These are phyloP conservation scores for Perizoma flavofasciatum DNA, from an alignment of 2,888 invertebrate genomes.

Conservation along the genomic window DNA sequence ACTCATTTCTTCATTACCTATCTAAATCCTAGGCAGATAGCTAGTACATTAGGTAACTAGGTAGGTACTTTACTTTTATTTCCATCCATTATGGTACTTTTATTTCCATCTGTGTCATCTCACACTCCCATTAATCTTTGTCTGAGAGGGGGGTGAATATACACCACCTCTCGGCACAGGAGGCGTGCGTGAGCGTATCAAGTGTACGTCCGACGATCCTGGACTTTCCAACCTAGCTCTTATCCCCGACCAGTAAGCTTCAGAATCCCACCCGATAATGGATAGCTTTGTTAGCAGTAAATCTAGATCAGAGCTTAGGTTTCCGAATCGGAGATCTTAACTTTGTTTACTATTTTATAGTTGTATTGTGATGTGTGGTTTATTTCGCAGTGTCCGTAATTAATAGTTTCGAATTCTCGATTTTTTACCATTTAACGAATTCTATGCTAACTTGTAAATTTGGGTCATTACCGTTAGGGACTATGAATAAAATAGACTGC, in stretches of 20 bases:
- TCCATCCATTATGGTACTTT: not conserved
- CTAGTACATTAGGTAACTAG: not conserved
- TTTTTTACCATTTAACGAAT: no score
- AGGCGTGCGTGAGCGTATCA: slow-evolving; percentile 70
- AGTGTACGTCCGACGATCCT: slow-evolving; percentile 50
- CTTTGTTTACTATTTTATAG: slow-evolving; percentile 46
- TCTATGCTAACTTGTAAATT: no score
- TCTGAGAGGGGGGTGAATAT: slow-evolving; percentile 61
- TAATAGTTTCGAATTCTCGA: not conserved
- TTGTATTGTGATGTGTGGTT: slow-evolving; percentile 21
- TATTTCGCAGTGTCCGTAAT: slow-evolving; percentile 12
- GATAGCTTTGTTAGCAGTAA: slow-evolving; percentile 47
- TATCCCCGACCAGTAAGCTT: slow-evolving; percentile 35
- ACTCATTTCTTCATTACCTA: no score
- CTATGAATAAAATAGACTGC: no score
- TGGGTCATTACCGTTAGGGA: no score
- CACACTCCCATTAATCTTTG: slow-evolving; percentile 48
- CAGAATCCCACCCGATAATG: slow-evolving; percentile 27
- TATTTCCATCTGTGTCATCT: slow-evolving; percentile 25
- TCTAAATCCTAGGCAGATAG: not conserved
- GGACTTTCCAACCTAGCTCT: slow-evolving; percentile 23
- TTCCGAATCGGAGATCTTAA: slow-evolving; percentile 54
- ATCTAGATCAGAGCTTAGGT: slow-evolving; percentile 61
- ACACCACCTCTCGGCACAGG: slow-evolving; percentile 66
- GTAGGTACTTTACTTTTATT: not conserved